phyloP scores from a whole-genome alignment of 1,140 invertebrate species.

The Apis florea region DNA sequence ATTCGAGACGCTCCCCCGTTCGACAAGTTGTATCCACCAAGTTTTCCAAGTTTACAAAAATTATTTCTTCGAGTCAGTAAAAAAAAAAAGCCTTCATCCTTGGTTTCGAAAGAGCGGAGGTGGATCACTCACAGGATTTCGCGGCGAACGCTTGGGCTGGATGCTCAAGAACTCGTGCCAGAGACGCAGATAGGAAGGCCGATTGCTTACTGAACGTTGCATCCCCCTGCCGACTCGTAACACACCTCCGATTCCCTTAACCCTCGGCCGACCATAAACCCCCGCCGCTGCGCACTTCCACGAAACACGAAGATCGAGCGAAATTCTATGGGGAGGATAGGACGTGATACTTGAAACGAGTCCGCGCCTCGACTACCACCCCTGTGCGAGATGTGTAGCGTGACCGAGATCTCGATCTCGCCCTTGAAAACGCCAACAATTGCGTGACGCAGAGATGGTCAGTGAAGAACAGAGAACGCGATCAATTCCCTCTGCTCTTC shows the following conservation, averaged over 20 bases:
- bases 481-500: constrained; percentile 20
- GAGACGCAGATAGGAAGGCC: constrained; percentile 64
- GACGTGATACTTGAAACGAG: too few species aligned
- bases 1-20: not conserved
- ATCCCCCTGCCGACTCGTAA: constrained; percentile 50
- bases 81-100: too few species aligned
- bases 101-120: too few species aligned
- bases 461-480: constrained; percentile 5
- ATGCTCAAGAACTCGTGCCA: constrained; percentile 70
- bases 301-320: not conserved
- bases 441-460: constrained; percentile 50
- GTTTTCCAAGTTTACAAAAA: too few species aligned
- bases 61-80: too few species aligned
- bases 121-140: constrained; percentile 51
- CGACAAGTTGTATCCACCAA: too few species aligned
- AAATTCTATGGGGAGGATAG: too few species aligned
- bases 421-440: too few species aligned
- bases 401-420: too few species aligned
- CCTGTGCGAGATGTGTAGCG: too few species aligned
- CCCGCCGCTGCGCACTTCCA: constrained; percentile 27
- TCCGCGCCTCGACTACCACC: too few species aligned
- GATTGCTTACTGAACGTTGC: constrained; percentile 59
- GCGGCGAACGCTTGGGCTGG: constrained; percentile 46
- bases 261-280: constrained; percentile 14
- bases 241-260: constrained; percentile 8